Evolutionary conservation across 2,113 vertebrate genomes (phyloP), one percentile per base, ranked within the genome.

Genomic region (Cynocephalus volans): DNA sequence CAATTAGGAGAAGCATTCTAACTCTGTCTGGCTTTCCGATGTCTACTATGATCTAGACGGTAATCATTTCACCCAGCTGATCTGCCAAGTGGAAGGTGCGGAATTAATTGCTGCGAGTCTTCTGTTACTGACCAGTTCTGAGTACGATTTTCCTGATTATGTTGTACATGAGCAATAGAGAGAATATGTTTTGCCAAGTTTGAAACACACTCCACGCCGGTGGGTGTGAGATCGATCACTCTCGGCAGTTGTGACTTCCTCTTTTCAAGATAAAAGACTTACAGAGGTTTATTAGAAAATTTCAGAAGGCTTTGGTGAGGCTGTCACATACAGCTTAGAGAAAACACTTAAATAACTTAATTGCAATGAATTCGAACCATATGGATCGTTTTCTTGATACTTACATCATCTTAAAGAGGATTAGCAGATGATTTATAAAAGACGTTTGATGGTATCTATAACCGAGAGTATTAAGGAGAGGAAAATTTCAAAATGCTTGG

Each of bases 221-320:
- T 45, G 26, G 45, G 8, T 70, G 69, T 72, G 73, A 82, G 21
- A 7, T 31, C n/a, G 83, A 50, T 60, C 50, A 54, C n/a, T 5
- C 33, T 50, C 58, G 72, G 82, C 56, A 70, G 21, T 56, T 67
- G 9, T 23, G 64, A 84, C 70, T 93, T 96, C 87, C 73, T 79
- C 81, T 72, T 94, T 96, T 86, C 33, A 75, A 91, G 97, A 96
- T 96, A 93, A 96, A 98, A 95, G 93, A 56, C 31, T 93, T 77
- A 64, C 12, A 64, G 65, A 88, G 82, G 56, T 95, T 95, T 93
- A 93, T 67, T 54, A 83, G 93, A 65, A 75, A 69, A 50, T 28
- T 90, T 91, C 64, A 72, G 54, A 73, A 84, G 92, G 76, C 54
- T 96, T 97, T 95, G 76, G 33, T 50, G 75, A 85, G 21, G 36